These are phyloP conservation scores for Monarcha castaneiventris DNA, from an alignment of 2,113 vertebrate species.

Conservation along the genomic window DNA sequence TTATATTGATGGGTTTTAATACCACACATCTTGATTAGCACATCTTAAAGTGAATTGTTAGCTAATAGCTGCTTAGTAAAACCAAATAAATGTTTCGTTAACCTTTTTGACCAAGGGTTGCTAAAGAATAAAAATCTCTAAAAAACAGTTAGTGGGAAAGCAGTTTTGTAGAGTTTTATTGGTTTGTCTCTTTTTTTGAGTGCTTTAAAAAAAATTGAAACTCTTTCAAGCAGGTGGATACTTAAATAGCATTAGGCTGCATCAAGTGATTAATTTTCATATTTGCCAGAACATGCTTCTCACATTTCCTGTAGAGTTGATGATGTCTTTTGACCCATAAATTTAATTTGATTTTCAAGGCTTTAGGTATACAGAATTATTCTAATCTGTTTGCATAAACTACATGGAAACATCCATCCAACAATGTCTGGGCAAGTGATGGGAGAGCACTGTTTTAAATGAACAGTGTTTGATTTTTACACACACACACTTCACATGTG, in stretches of 20 bases:
- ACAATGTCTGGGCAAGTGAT: not conserved
- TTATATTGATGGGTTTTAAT: not conserved
- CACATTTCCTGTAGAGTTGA: not conserved
- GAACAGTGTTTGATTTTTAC: not conserved
- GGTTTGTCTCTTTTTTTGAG: not conserved
- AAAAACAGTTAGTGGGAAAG: not conserved
- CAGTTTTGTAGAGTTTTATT: not conserved
- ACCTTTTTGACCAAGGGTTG: not conserved
- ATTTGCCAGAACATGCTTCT: not conserved
- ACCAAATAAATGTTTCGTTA: not conserved
- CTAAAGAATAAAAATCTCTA: not conserved
- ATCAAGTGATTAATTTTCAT: not conserved
- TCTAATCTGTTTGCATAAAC: not conserved
- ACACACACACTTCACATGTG: accelerated
- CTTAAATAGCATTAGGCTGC: not conserved
- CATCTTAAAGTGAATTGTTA: not conserved
- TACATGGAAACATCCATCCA: not conserved
- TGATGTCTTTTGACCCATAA: not conserved
- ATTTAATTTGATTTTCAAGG: not conserved
- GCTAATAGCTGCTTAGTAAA: not conserved
- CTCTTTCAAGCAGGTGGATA: not conserved
- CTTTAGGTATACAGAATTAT: not conserved
- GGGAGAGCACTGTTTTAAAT: not conserved
- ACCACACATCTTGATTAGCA: not conserved
- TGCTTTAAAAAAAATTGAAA: not conserved